A percentile compares a stretch with the other conserved stretches of the same genome.
Evolutionary conservation across 2,797 vertebrate species (phyloP).

Genomic region (Oreochromis mossambicus): DNA sequence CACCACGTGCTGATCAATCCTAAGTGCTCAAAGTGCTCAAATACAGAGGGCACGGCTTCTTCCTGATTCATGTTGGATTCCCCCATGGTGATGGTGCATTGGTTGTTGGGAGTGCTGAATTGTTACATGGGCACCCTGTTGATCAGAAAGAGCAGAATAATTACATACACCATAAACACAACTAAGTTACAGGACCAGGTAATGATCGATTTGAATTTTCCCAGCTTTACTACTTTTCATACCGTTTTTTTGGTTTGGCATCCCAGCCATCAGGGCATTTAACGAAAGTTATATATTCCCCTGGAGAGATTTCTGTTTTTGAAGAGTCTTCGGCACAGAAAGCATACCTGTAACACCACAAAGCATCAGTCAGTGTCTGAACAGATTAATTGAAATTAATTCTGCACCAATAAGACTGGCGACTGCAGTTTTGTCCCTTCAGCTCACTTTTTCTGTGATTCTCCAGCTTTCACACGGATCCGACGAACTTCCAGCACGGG

Average conservation of each 20-base stretch:
- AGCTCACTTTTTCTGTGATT: conserved; percentile 90
- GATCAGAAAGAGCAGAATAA: not conserved
- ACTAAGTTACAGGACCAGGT: not conserved
- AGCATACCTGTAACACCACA: conserved; percentile 73
- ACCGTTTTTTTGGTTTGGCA: conserved; percentile 84
- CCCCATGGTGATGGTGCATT: conserved; percentile 47
- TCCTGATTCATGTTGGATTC: conserved; percentile 42
- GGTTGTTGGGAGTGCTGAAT: conserved; percentile 22
- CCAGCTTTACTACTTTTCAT: not conserved
- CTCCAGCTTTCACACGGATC: conserved; percentile 91
- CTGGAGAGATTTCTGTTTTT: conserved; percentile 81
- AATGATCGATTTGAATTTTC: not conserved
- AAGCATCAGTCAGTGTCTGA: not conserved
- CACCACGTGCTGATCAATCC: conserved; percentile 16
- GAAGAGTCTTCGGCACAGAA: conserved; percentile 83
- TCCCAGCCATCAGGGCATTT: conserved; percentile 90
- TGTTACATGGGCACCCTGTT: conserved; percentile 69
- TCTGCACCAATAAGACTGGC: not conserved
- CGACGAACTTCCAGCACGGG: conserved; percentile 82
- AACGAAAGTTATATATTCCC: conserved; percentile 80
- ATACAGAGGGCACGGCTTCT: conserved; percentile 31
- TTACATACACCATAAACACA: not conserved
- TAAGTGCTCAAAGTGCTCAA: conserved; percentile 63
- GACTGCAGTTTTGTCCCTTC: not conserved
- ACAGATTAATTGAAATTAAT: not conserved